Percentiles rank a stretch among this genome's conserved stretches.
Evolutionary conservation across 1,140 invertebrate species (phyloP).

Genomic region (Papilio aristodemus): DNA sequence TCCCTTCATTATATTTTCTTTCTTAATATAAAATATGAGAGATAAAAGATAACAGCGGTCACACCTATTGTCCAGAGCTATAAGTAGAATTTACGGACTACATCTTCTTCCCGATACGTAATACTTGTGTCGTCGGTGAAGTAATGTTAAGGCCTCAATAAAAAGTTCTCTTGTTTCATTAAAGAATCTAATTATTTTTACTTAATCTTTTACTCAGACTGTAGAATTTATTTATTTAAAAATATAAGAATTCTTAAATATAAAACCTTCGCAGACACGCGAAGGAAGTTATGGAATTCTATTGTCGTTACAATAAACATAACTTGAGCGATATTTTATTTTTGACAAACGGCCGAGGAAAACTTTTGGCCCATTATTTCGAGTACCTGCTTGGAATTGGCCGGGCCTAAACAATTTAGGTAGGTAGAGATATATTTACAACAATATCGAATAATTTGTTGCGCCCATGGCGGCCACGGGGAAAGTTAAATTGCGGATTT

Average conservation of each 20-base stretch:
- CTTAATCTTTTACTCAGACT: too few relatives aligned
- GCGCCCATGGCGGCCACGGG: slow-evolving; percentile 7
- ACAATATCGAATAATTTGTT: slow-evolving; percentile 24
- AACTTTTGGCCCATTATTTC: slow-evolving; percentile 10
- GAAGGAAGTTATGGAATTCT: neutral
- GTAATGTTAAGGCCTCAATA: too few relatives aligned
- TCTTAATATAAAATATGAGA: neutral
- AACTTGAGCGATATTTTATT: slow-evolving; percentile 14
- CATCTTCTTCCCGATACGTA: too few relatives aligned
- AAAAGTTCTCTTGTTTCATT: too few relatives aligned
- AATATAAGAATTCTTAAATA: too few relatives aligned
- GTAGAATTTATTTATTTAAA: too few relatives aligned
- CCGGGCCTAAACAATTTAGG: slow-evolving; percentile 11
- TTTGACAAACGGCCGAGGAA: slow-evolving; percentile 19
- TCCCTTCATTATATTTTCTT: neutral
- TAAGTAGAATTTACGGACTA: too few relatives aligned
- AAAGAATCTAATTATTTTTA: too few relatives aligned
- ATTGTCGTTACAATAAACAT: neutral
- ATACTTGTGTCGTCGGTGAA: too few relatives aligned
- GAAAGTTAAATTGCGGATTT: slow-evolving; percentile 21
- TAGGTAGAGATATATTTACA: slow-evolving; percentile 20
- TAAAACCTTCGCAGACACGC: too few relatives aligned
- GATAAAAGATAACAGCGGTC: neutral
- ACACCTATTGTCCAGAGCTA: too few relatives aligned
- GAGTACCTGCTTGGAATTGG: slow-evolving; percentile 20